Conservation (phyloP, 2,888 invertebrate species). For the Aethes cnicana region DNA sequence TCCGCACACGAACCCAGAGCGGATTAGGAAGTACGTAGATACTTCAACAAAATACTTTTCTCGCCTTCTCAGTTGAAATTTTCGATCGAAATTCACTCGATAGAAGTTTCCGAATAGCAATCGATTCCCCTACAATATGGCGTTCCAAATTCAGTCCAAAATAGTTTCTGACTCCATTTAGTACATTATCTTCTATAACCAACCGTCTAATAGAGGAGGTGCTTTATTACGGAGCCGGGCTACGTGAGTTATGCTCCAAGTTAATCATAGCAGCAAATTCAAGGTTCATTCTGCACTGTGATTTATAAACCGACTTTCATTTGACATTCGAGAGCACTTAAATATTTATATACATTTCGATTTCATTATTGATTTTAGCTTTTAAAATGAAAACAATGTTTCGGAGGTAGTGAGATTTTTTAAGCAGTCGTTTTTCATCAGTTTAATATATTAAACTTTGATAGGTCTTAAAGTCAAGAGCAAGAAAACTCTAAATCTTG, state of each 20-base stretch:
- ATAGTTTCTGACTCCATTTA: conserved; percentile 15
- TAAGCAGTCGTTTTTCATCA: too few species aligned
- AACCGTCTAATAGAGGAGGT: conserved; percentile 5
- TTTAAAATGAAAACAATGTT: neutral
- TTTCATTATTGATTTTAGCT: neutral
- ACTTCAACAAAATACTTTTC: too few species aligned
- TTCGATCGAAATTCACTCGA: too few species aligned
- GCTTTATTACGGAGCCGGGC: conserved; percentile 45
- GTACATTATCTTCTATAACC: conserved; percentile 6
- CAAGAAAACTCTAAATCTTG: neutral
- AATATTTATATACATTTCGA: too few species aligned
- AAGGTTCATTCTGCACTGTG: conserved; percentile 4
- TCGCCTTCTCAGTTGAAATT: too few species aligned
- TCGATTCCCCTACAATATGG: neutral
- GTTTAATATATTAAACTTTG: too few species aligned
- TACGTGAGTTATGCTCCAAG: conserved; percentile 63
- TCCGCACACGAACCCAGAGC: too few species aligned
- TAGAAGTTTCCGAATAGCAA: too few species aligned
- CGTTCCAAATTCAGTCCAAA: neutral
- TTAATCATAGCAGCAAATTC: conserved; percentile 57
- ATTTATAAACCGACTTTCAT: conserved; percentile 12
- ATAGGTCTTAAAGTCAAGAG: conserved; percentile 36
- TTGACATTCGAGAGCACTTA: neutral
- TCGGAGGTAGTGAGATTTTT: too few species aligned
- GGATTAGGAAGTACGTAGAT: too few species aligned